Base-by-base conservation (phyloP, 2,797 vertebrate species). In the Hapalemur alaotrensis region DNA sequence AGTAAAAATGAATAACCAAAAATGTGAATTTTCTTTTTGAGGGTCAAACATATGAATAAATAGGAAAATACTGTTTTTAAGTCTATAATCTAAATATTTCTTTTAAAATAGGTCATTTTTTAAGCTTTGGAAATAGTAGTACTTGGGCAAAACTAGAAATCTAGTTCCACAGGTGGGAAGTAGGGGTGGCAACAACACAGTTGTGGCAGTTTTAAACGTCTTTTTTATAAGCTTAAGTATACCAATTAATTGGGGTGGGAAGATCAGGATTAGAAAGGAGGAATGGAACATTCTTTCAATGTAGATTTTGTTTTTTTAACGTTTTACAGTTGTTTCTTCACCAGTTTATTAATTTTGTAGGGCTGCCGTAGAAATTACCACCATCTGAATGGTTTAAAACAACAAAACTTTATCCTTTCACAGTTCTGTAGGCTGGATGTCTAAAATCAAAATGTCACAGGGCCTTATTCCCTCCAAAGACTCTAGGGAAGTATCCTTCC, bases 41-140 rank as follows among this genome's bases (percentile, higher is more conserved):
- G 57, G 35, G 86, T 69, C 1, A 4, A 85, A 18, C 20, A 70
- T 95, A 67, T 91, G 57, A 93, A 73, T 95, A 83, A 85, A 97
- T 72, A 91, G 18, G 65, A 95, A 95, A 82, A 89, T 79, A 76
- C 9, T 70, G 57, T 95, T 95, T 93, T 96, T 59, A 80, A 82
- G 30, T 81, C 38, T 80, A 38, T 65, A 69, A 69, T 5, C n/a
- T 76, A 93, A 94, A 48, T 52, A 80, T 79, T 79, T 95, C n/a
- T 89, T 63, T 89, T 76, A 65, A 91, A 73, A 84, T 18, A 52
- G 65, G 8, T 38, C 15, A 23, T n/a, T 67, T 92, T 92, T 87
- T 80, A 89, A 86, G 9, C 69, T 85, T 91, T 93, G 59, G 18
- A 85, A 85, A 81, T 38, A 35, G 35, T 7, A 28, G 32, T 81